phyloP scores from a whole-genome alignment of 2,113 vertebrate species.

The Fregetta grallaria region DNA sequence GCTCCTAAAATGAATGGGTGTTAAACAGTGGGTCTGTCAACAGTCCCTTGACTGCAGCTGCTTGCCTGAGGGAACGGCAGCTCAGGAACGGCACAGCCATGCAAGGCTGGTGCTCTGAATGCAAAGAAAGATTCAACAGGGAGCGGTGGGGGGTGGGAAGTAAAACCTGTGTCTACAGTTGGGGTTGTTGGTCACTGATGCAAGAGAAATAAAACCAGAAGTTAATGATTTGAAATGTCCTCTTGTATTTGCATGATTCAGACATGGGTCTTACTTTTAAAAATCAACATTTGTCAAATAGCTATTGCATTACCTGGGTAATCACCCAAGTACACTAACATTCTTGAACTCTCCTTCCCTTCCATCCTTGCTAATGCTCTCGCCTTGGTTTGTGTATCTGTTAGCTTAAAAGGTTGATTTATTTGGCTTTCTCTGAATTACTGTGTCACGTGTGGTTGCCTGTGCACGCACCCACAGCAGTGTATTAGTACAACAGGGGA shows the following conservation, averaged over 20 bases:
- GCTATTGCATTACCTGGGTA: not conserved
- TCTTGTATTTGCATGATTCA: not conserved
- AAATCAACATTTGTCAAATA: not conserved
- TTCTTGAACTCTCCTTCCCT: not conserved
- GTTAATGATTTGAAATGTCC: not conserved
- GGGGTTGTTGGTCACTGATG: not conserved
- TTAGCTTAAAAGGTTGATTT: not conserved
- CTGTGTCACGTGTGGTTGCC: not conserved
- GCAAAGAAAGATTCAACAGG: not conserved
- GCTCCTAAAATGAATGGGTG: not conserved
- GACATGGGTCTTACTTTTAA: not conserved
- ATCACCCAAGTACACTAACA: not conserved
- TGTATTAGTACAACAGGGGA: not conserved
- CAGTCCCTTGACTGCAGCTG: not conserved
- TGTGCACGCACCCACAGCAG: not conserved
- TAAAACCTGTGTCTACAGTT: not conserved
- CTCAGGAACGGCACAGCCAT: not conserved
- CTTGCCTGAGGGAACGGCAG: not conserved
- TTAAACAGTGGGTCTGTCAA: not conserved
- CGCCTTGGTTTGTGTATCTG: not conserved
- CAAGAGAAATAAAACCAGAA: constrained; percentile 34
- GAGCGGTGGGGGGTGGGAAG: not conserved
- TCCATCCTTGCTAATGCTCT: not conserved
- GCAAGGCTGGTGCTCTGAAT: not conserved
- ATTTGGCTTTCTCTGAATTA: not conserved